Percentiles rank a stretch among this genome's conserved stretches.
phyloP scores from a whole-genome alignment of 2,797 vertebrate genomes.

The Sebastes reedi region DNA sequence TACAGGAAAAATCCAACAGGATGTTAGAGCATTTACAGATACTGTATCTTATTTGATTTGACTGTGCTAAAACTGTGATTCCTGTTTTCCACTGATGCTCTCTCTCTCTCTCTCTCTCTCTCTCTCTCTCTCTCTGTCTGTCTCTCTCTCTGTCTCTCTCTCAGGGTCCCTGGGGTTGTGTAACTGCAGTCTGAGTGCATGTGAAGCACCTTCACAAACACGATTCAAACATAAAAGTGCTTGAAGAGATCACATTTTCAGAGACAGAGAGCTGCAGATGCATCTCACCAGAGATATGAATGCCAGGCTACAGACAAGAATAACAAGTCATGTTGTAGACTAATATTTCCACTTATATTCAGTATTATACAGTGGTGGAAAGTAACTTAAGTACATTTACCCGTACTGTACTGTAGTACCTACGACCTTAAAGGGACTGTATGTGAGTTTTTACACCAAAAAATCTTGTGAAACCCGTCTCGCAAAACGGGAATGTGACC shows the following conservation, averaged over 20 bases:
- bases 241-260: conserved; percentile 54
- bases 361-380: neutral
- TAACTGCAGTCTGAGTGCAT: conserved; percentile 53
- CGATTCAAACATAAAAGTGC: conserved; percentile 9
- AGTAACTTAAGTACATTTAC: neutral
- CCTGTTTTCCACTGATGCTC: conserved; percentile 45
- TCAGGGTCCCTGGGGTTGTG: conserved; percentile 33
- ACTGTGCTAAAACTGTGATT: conserved; percentile 38
- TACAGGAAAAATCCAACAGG: neutral
- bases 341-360: too few species aligned
- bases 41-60: conserved; percentile 54
- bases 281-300: neutral
- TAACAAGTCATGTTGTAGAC: neutral
- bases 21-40: conserved; percentile 6
- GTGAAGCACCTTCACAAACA: conserved; percentile 33
- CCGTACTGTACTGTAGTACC: neutral
- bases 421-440: accelerated
- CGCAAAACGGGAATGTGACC: accelerated
- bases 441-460: too few species aligned
- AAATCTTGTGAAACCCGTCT: too few species aligned
- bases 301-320: neutral
- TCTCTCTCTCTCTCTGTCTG: neutral
- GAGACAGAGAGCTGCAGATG: neutral
- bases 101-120: neutral
- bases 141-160: neutral